These are phyloP conservation scores for Sminthurides aquaticus DNA, from an alignment of 2,888 invertebrate species.

Conservation along the genomic window DNA sequence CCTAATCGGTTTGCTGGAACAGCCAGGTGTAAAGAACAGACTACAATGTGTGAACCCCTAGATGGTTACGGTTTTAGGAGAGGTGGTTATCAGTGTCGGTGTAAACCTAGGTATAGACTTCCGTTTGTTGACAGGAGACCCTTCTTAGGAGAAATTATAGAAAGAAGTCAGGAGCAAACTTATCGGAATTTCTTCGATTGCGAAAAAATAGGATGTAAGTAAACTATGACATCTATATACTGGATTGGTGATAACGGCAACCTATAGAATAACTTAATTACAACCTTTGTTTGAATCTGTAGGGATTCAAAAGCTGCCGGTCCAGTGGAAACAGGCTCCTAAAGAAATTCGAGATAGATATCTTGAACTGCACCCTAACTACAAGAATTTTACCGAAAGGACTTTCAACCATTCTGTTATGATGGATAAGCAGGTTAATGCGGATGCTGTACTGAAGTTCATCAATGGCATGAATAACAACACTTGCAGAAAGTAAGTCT, in stretches of 20 bases:
- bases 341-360: constrained; percentile 65
- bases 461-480: constrained; percentile 61
- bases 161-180: constrained; percentile 83
- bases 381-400: constrained; percentile 55
- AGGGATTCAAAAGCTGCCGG: constrained; percentile 82
- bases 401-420: constrained; percentile 18
- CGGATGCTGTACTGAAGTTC: constrained; percentile 69
- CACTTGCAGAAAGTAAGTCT: constrained; percentile 52
- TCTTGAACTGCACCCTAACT: constrained; percentile 65
- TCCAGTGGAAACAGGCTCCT: constrained; percentile 69
- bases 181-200: constrained; percentile 84
- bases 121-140: constrained; percentile 82
- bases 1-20: constrained; percentile 85
- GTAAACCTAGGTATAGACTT: constrained; percentile 77
- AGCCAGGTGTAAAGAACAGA: constrained; percentile 80
- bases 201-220: constrained; percentile 80
- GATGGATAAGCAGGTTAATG: constrained; percentile 53
- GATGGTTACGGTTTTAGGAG: constrained; percentile 93
- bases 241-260: no score
- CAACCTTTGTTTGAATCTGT: constrained; percentile 31
- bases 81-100: constrained; percentile 91
- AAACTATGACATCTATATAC: no score
- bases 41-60: constrained; percentile 92
- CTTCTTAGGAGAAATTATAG: constrained; percentile 84
- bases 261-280: no score